Base-by-base conservation (phyloP, 2,888 invertebrate species). In the Erynnis tages region DNA sequence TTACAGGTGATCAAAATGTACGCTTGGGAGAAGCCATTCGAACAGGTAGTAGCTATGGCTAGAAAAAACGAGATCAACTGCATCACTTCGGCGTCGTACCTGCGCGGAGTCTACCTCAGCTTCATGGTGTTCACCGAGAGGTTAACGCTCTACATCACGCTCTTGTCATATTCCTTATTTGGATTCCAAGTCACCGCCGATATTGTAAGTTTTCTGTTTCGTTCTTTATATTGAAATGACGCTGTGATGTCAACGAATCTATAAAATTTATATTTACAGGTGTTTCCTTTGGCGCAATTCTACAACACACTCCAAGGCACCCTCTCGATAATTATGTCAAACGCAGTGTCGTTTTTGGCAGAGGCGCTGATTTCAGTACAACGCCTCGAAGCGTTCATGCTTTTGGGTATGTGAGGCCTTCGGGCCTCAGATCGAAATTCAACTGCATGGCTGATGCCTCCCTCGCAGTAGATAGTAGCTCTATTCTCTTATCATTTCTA, bases 1-100 rank as follows among this genome's bases (percentile, higher is more conserved):
- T 55, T 91, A 68, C 85, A 95, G 90, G 96, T 98, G 1, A 96
- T 98, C 60, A 98, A 98, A 91, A 98, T 98, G 97, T 98, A 98
- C 74, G 96, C 97, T 2, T 98, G 98, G 95, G 98, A 98, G 76
- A 94, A 93, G 63, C 96, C 97, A 0, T 98, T 98, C 71, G 94
- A 95, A 55, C 91, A 93, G 57, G 91, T 97, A n/a, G 94, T 98
- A 1, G 92, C 93, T 5, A 77, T 92, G 44, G 94, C 96, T 1
- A 87, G 98, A 67, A 92, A 92, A 84, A 93, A 91, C 64, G 94
- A 93, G 65, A 91, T 93, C 56, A 86, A 91, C 43, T 90, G 91
- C 63, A 91, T 93, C 61, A 90, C 90, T 4, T 91, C 91, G 53
- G 92, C 92, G 0, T 92, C 93, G 0, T 93, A 93, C 73, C 84